Base-by-base conservation (phyloP, 2,888 invertebrate genomes). In the Bombylius discolor region DNA sequence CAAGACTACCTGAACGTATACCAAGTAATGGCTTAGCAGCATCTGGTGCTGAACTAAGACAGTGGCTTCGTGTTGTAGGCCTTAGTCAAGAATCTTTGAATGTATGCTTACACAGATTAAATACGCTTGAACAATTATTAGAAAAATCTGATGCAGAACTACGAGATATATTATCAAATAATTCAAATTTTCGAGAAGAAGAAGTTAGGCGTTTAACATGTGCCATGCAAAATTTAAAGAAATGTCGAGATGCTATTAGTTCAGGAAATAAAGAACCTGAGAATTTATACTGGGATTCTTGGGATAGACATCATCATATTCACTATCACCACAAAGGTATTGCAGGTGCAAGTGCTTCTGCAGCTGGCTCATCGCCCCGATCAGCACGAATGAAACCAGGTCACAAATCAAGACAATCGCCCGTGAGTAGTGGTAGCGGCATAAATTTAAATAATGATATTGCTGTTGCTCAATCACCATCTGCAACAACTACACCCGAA, bases 31-130 rank as follows among this genome's bases (percentile, higher is more conserved):
- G 72, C 4, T 68, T 83, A 66, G 80, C 78, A 61, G 77, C 80
- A 56, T 83, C 87, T 59, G 82, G 89, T 64, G 93, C 92, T 36
- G 87, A 89, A 54, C 77, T 95, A 60, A 82, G 84, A 63, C 90
- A 93, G 74, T 97, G 96, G 96, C 79, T 97, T 54, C 81, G 87
- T 61, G 91, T 96, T 32, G 95, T 96, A 31, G 96, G 70, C 5
- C 63, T 73, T 7, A 68, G 70, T 58, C 64, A 64, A 50, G 70
- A 70, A 48, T 67, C 72, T 4, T 59, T 71, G 4, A 70, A 67
- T 59, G 81, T 83, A 65, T 80, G 90, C 59, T 83, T 87, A 66
- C 79, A 80, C 53, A 82, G 84, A 61, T 80, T 89, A 52, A 76
- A 79, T 49, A 85, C 87, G 3, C 75, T 96, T 60, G 92, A 94